Percentiles rank a stretch among this genome's conserved stretches.
These are phyloP conservation scores for Clistopyga incitator DNA, from an alignment of 2,888 invertebrate genomes.

Conservation along the genomic window DNA sequence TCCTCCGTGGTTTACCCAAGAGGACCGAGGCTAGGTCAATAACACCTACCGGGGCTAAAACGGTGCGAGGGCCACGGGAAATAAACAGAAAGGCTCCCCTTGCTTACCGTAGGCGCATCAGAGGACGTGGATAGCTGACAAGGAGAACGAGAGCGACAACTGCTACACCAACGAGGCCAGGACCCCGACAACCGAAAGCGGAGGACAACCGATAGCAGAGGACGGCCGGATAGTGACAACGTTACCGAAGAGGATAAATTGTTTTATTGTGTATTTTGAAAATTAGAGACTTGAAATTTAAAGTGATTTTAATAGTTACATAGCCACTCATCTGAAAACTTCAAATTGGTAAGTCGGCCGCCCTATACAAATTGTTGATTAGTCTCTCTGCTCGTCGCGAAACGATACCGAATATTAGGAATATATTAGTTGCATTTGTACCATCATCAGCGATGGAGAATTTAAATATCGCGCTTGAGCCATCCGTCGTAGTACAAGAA, in stretches of 20 bases:
- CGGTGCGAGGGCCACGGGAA: slow-evolving; percentile 8
- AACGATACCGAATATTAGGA: background rate
- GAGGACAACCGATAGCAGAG: background rate
- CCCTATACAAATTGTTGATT: too few species aligned
- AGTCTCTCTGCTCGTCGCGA: slow-evolving; percentile 21
- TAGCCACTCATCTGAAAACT: slow-evolving; percentile 5
- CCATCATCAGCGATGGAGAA: background rate
- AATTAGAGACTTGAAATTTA: background rate
- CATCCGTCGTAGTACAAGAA: background rate
- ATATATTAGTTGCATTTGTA: background rate
- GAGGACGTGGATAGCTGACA: background rate
- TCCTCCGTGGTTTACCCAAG: too few species aligned
- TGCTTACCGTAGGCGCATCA: background rate
- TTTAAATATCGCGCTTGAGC: background rate
- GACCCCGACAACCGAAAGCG: background rate
- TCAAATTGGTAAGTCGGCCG: slow-evolving; percentile 12
- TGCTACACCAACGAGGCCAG: background rate
- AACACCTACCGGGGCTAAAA: too few species aligned
- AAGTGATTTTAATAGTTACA: background rate
- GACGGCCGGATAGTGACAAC: too few species aligned
- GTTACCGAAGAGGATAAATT: background rate
- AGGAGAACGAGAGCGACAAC: slow-evolving; percentile 1
- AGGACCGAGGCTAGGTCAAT: too few species aligned
- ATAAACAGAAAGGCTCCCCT: background rate
- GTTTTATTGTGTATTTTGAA: background rate